Conservation (phyloP, 1,140 invertebrate genomes). For the Drosophila aff. region DNA sequence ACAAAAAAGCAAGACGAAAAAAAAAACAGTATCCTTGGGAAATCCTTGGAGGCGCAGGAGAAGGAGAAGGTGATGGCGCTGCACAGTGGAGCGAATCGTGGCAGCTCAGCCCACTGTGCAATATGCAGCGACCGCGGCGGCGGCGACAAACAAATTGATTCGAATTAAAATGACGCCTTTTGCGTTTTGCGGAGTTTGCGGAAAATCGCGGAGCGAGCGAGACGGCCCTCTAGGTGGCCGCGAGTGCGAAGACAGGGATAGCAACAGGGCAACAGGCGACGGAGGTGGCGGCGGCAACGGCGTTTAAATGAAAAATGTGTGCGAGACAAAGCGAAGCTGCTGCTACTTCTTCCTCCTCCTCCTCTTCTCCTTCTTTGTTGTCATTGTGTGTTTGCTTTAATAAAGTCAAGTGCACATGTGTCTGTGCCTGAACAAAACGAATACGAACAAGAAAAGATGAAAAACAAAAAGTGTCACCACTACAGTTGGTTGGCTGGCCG, state of each 20-base stretch:
- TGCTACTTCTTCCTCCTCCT: too few relatives aligned
- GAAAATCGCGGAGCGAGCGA: slow-evolving; percentile 16
- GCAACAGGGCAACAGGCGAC: slow-evolving; percentile 15
- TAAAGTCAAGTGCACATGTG: slow-evolving; percentile 44
- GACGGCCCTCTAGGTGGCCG: slow-evolving; percentile 16
- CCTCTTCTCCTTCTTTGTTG: slow-evolving; percentile 8
- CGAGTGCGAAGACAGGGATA: not conserved
- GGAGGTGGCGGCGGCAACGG: slow-evolving; percentile 33
- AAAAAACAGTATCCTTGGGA: slow-evolving; percentile 17
- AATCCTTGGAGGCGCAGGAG: slow-evolving; percentile 1
- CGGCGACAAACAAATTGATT: slow-evolving; percentile 82
- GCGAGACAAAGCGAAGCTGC: slow-evolving; percentile 48
- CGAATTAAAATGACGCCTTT: slow-evolving; percentile 76
- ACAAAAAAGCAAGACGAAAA: not conserved
- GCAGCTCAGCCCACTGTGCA: slow-evolving; percentile 64
- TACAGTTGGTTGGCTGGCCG: slow-evolving; percentile 53
- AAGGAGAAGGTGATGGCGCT: not conserved
- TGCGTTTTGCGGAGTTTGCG: slow-evolving; percentile 14
- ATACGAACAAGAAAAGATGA: not conserved
- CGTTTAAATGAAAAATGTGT: slow-evolving; percentile 70
- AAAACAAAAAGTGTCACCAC: slow-evolving; percentile 62
- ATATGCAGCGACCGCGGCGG: slow-evolving; percentile 58
- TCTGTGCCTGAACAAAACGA: not conserved
- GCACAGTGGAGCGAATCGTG: slow-evolving; percentile 41
- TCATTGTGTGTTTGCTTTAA: slow-evolving; percentile 58